phyloP scores from a whole-genome alignment of 92 coral and sea anemone genomes.

The Pocillopora grandis region DNA sequence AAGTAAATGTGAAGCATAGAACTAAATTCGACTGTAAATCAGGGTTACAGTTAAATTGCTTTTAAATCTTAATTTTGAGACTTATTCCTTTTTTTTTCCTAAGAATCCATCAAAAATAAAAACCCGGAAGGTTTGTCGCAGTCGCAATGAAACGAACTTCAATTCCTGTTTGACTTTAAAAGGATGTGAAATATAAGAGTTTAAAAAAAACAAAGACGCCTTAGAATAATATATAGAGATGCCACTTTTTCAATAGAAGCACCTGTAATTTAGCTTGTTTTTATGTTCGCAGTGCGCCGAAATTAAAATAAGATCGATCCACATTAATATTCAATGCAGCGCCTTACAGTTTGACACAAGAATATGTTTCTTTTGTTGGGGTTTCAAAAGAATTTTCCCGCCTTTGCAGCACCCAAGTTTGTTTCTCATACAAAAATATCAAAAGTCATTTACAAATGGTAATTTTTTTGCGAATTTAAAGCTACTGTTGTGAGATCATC shows the following conservation, averaged over 20 bases:
- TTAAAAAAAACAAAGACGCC: not conserved
- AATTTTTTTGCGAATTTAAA: not conserved
- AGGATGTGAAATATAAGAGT: not conserved
- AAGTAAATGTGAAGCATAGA: too few species aligned
- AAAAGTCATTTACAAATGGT: too few species aligned
- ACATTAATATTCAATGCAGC: slow-evolving; percentile 17
- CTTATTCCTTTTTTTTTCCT: too few species aligned
- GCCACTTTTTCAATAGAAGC: slow-evolving; percentile 21
- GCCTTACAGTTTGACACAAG: not conserved
- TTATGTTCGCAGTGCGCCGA: slow-evolving; percentile 15
- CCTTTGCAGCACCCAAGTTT: not conserved
- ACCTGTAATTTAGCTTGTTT: slow-evolving; percentile 28
- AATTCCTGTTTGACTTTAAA: not conserved
- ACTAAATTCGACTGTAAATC: too few species aligned
- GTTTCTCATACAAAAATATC: too few species aligned
- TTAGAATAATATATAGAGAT: slow-evolving; percentile 6
- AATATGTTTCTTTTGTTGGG: too few species aligned
- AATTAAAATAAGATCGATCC: slow-evolving; percentile 16
- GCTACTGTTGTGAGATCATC: not conserved
- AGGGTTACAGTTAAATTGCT: too few species aligned
- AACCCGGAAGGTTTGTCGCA: not conserved
- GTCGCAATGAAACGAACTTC: not conserved
- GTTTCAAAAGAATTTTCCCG: not conserved
- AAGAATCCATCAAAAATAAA: not conserved
- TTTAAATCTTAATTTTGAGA: too few species aligned